Evolutionary conservation across 2,888 invertebrate species (phyloP).

Genomic region (Nemotelus pantherinus): DNA sequence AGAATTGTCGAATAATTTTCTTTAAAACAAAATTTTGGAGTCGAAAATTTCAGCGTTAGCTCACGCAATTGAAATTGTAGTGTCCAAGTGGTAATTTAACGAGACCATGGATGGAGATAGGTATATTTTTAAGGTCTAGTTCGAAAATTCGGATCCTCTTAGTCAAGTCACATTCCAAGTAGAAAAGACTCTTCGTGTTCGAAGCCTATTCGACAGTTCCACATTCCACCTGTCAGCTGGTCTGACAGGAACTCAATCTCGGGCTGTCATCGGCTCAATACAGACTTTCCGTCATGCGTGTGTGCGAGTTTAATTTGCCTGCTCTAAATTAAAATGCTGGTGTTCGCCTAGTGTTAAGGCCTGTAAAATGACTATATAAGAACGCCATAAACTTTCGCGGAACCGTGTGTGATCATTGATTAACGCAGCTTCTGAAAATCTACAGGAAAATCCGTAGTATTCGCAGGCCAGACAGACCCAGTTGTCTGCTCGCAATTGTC

Average conservation of each 20-base stretch:
- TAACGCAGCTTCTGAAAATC: neutral
- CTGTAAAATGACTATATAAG: neutral
- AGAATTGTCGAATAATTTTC: too few relatives aligned
- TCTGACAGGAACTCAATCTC: neutral
- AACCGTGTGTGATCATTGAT: neutral
- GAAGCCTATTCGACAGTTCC: too few relatives aligned
- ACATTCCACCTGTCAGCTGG: neutral
- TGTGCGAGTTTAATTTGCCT: neutral
- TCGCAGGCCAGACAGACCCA: neutral
- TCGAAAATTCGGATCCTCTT: too few relatives aligned
- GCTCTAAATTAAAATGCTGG: neutral
- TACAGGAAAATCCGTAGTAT: neutral
- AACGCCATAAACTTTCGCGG: neutral
- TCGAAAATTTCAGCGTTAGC: too few relatives aligned
- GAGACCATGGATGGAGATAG: too few relatives aligned
- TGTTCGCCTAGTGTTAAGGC: neutral
- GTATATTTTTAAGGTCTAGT: too few relatives aligned
- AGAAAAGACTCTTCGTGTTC: too few relatives aligned
- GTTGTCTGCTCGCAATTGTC: neutral
- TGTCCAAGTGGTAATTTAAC: too few relatives aligned
- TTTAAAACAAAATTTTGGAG: too few relatives aligned
- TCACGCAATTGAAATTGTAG: too few relatives aligned
- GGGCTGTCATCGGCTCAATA: neutral
- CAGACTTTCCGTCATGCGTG: slow-evolving; percentile 32
- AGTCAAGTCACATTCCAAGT: too few relatives aligned